phyloP scores from a whole-genome alignment of 2,888 invertebrate species.

The Ochropleura plecta region DNA sequence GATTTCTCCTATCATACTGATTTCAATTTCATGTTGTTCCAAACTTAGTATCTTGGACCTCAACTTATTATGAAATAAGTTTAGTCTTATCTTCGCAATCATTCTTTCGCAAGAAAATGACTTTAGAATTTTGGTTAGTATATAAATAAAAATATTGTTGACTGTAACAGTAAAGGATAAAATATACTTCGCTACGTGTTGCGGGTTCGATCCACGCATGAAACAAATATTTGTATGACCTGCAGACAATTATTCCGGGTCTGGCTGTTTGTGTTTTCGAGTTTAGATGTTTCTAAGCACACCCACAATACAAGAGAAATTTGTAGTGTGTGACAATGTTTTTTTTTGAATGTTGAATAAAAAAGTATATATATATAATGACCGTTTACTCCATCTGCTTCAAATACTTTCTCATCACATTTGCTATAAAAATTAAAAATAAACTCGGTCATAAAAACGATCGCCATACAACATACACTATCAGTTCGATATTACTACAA shows the following conservation, averaged over 20 bases:
- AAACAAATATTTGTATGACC: too few species aligned
- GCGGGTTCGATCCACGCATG: too few species aligned
- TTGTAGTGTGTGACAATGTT: too few species aligned
- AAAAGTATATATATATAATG: not conserved
- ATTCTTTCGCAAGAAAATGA: not conserved
- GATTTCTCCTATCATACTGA: not conserved
- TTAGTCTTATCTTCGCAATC: not conserved
- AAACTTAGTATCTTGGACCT: not conserved
- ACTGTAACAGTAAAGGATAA: too few species aligned
- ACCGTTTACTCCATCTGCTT: not conserved
- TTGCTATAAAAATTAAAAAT: conserved; percentile 9
- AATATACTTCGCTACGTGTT: too few species aligned
- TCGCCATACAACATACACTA: conserved; percentile 69
- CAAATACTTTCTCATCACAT: not conserved
- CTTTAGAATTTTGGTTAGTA: not conserved
- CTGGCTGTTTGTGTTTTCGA: too few species aligned
- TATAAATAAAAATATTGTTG: not conserved
- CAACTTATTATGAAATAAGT: not conserved
- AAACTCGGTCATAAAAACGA: conserved; percentile 40
- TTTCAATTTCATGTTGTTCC: not conserved
- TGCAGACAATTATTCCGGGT: too few species aligned
- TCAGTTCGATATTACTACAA: conserved; percentile 77
- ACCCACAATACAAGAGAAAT: too few species aligned
- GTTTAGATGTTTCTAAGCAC: too few species aligned
- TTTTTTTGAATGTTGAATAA: too few species aligned